Evolutionary conservation across 2,888 invertebrate species (phyloP).

Genomic region (Ectemnius continuus): DNA sequence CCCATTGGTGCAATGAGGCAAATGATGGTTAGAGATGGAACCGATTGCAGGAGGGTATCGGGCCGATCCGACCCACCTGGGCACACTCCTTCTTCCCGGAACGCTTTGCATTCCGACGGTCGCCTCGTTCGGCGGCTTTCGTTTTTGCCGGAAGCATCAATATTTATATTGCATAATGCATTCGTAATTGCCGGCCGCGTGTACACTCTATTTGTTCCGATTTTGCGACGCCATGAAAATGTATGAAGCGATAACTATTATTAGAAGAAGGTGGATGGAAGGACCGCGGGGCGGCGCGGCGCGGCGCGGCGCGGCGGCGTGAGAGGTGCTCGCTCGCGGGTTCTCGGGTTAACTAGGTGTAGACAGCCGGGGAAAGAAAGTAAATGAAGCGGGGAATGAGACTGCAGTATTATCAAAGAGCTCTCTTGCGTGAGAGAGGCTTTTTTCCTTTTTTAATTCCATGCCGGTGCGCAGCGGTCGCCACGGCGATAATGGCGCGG

Average conservation of each 20-base stretch:
- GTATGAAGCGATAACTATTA: constrained; percentile 77
- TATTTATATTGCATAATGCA: constrained; percentile 78
- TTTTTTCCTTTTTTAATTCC: constrained; percentile 35
- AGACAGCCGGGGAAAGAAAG: constrained; percentile 67
- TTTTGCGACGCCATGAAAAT: constrained; percentile 78
- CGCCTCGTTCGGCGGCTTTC: constrained; percentile 63
- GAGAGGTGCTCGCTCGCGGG: too few relatives aligned
- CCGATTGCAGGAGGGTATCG: constrained; percentile 52
- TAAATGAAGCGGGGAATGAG: constrained; percentile 66
- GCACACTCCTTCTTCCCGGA: constrained; percentile 54
- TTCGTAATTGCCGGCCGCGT: constrained; percentile 76
- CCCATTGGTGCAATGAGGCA: constrained; percentile 17
- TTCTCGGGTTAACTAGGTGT: constrained; percentile 60
- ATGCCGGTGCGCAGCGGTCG: constrained; percentile 10
- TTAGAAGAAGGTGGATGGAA: constrained; percentile 73
- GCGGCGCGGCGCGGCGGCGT: constrained; percentile 34
- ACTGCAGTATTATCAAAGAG: constrained; percentile 66
- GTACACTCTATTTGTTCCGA: constrained; percentile 77
- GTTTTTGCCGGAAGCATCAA: constrained; percentile 77
- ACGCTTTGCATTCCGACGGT: constrained; percentile 72
- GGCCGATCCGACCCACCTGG: constrained; percentile 37
- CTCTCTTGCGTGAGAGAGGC: constrained; percentile 59
- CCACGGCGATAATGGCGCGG: constrained; percentile 30
- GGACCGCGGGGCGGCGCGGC: constrained; percentile 57
- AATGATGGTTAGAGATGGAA: constrained; percentile 29